These are phyloP conservation scores for Leptinotarsa haldemani DNA, from an alignment of 2,888 invertebrate genomes.

Conservation along the genomic window DNA sequence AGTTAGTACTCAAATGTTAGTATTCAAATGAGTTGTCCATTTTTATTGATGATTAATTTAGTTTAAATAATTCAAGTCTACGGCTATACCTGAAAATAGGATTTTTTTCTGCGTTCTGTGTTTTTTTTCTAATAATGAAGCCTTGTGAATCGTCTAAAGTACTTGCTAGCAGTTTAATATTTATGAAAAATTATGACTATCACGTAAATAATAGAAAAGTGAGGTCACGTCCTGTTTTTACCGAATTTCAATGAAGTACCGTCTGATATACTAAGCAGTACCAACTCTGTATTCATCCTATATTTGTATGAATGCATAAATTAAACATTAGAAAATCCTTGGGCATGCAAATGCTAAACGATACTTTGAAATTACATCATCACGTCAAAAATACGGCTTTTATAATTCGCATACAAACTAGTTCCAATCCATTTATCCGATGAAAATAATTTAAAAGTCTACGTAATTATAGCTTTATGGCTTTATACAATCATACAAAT, in stretches of 20 bases:
- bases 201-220: not conserved
- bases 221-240: not conserved
- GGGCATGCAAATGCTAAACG: not conserved
- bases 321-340: conserved; percentile 15
- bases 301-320: conserved; percentile 9
- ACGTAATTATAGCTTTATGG: conserved; percentile 10
- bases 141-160: too few relatives aligned
- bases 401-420: conserved; percentile 10
- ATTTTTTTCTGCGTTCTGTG: too few relatives aligned
- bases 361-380: conserved; percentile 25
- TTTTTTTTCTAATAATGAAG: too few relatives aligned
- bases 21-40: too few relatives aligned
- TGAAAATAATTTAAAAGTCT: not conserved
- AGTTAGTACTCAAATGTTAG: too few relatives aligned
- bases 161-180: not conserved
- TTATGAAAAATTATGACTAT: not conserved
- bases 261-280: conserved; percentile 7
- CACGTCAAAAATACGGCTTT: not conserved
- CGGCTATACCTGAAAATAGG: too few relatives aligned
- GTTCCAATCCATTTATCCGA: conserved; percentile 3
- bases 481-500: conserved; percentile 20
- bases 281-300: conserved; percentile 10
- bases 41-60: too few relatives aligned
- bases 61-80: too few relatives aligned
- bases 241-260: not conserved